Percentiles rank a stretch among this genome's conserved stretches.
phyloP scores from a whole-genome alignment of 1,140 invertebrate genomes.

The Bombus pascuorum region DNA sequence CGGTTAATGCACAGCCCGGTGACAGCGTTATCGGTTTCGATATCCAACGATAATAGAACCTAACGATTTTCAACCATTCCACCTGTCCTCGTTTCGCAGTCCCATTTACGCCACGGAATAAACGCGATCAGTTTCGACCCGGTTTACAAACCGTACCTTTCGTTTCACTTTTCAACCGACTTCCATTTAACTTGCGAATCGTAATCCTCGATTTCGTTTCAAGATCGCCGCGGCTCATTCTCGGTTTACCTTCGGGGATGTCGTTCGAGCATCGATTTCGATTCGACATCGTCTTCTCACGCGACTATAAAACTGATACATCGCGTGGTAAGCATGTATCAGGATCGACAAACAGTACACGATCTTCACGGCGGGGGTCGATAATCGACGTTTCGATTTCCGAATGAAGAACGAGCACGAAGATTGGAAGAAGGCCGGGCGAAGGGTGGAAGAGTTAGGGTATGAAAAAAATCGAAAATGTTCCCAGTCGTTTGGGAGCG shows the following conservation, averaged over 20 bases:
- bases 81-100: too few relatives aligned
- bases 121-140: background rate
- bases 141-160: background rate
- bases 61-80: background rate
- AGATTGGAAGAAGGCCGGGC: slow-evolving; percentile 21
- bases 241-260: too few relatives aligned
- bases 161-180: background rate
- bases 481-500: slow-evolving; percentile 29
- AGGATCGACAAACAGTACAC: background rate
- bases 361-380: slow-evolving; percentile 23
- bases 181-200: background rate
- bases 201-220: background rate
- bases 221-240: background rate
- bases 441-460: slow-evolving; percentile 14
- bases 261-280: too few relatives aligned
- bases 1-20: background rate
- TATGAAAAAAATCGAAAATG: slow-evolving; percentile 45
- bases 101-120: background rate
- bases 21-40: background rate
- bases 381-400: slow-evolving; percentile 63
- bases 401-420: slow-evolving; percentile 22
- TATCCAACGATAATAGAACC: background rate
- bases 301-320: background rate
- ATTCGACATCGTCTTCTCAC: too few relatives aligned
- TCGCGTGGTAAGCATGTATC: background rate